These are phyloP conservation scores for Cettia cetti DNA, from an alignment of 2,113 vertebrate genomes.

Conservation along the genomic window DNA sequence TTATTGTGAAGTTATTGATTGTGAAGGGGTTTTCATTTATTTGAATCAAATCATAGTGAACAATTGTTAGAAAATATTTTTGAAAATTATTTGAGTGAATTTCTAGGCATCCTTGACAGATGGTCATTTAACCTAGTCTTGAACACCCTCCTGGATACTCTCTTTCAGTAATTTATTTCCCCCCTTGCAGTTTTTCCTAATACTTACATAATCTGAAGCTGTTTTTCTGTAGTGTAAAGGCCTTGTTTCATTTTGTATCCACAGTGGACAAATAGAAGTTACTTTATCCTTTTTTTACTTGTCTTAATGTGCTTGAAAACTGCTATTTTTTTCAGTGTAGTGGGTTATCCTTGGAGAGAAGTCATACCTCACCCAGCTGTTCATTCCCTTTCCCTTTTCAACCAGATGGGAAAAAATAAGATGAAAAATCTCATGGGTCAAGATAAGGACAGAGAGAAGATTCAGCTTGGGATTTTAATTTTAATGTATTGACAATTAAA, in stretches of 20 bases:
- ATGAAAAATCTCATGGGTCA: neutral
- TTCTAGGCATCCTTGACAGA: neutral
- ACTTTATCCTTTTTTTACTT: neutral
- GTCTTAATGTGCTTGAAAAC: neutral
- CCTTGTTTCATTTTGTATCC: neutral
- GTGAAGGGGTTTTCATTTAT: neutral
- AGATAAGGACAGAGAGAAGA: neutral
- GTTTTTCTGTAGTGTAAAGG: neutral
- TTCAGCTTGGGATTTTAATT: neutral
- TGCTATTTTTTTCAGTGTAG: neutral
- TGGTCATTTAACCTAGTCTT: neutral
- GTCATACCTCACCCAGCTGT: neutral
- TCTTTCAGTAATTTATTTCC: neutral
- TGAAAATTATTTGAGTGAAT: neutral
- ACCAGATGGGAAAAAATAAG: neutral
- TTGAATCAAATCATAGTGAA: neutral
- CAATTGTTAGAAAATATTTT: neutral
- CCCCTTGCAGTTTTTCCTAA: neutral
- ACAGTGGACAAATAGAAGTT: neutral
- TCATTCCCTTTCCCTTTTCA: neutral
- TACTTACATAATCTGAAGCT: neutral
- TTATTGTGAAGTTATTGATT: neutral
- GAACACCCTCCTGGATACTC: neutral
- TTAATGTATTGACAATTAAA: neutral
- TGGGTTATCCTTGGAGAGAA: neutral